These are phyloP conservation scores for Luperina testacea DNA, from an alignment of 2,888 invertebrate genomes.

Conservation along the genomic window DNA sequence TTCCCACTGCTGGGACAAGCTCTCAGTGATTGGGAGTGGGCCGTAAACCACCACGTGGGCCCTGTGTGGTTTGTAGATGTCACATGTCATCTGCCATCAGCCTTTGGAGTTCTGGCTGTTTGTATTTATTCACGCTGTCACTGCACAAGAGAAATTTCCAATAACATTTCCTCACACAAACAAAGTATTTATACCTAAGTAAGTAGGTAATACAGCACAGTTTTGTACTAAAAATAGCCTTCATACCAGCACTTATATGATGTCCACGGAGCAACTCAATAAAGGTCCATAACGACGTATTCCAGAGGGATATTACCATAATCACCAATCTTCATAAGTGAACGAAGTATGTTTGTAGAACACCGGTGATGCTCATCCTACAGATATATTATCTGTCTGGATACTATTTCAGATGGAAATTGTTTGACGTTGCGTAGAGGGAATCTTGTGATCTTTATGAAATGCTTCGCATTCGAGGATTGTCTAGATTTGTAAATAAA, in stretches of 20 bases:
- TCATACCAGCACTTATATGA: constrained; percentile 33
- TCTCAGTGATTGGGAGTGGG: background rate
- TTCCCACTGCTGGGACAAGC: background rate
- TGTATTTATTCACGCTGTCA: background rate
- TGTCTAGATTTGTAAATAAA: background rate
- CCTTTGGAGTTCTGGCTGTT: background rate
- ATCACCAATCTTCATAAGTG: constrained; percentile 29
- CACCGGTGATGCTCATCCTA: constrained; percentile 4
- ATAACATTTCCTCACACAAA: background rate
- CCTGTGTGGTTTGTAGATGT: background rate
- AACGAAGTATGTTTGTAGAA: constrained; percentile 29
- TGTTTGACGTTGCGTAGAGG: background rate
- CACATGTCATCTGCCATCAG: background rate
- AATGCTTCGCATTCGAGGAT: background rate
- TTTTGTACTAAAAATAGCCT: constrained; percentile 17
- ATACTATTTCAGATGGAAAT: constrained; percentile 19
- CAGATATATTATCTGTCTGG: constrained; percentile 1
- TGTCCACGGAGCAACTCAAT: constrained; percentile 45
- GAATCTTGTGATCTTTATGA: background rate
- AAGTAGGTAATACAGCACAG: background rate
- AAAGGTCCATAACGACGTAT: constrained; percentile 40
- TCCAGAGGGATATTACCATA: constrained; percentile 34
- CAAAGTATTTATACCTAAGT: background rate
- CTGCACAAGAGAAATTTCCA: too few relatives aligned
- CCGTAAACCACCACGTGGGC: background rate